phyloP scores from a whole-genome alignment of 2,113 vertebrate species.

The Pterocles orientalis region DNA sequence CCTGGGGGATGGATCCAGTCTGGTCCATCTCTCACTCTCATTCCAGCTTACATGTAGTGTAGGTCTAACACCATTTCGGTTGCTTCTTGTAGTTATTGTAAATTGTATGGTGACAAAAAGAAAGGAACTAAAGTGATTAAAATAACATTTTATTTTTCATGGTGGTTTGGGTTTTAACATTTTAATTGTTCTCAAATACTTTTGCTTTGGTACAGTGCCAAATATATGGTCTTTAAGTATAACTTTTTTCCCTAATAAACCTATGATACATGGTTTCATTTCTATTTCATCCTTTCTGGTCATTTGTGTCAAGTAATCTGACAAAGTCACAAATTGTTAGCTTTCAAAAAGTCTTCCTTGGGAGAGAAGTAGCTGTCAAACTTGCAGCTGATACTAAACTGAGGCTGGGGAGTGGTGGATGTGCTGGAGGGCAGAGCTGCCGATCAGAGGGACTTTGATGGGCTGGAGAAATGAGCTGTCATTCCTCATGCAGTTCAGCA shows the following conservation, averaged over 20 bases:
- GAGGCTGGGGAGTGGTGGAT: neutral
- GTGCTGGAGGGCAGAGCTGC: neutral
- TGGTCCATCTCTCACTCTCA: neutral
- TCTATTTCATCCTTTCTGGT: constrained; percentile 1
- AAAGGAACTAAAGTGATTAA: neutral
- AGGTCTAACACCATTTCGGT: neutral
- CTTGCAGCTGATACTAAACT: neutral
- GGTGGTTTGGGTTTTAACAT: neutral
- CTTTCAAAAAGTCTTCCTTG: neutral
- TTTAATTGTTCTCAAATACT: constrained; percentile 15
- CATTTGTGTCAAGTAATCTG: neutral
- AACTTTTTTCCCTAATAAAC: constrained; percentile 24
- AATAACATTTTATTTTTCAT: constrained; percentile 1
- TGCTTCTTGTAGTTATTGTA: neutral
- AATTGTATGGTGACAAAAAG: neutral
- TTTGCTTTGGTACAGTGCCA: constrained; percentile 9
- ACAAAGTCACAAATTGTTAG: neutral
- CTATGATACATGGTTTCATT: constrained; percentile 11
- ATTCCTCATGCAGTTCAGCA: neutral
- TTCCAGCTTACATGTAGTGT: neutral
- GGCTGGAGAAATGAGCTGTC: neutral
- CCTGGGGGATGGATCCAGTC: neutral
- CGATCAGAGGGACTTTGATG: neutral
- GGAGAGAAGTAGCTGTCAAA: neutral
- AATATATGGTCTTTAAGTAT: constrained; percentile 23